Conservation (phyloP, 2,888 invertebrate species). For the Mactromeris polynyma region DNA sequence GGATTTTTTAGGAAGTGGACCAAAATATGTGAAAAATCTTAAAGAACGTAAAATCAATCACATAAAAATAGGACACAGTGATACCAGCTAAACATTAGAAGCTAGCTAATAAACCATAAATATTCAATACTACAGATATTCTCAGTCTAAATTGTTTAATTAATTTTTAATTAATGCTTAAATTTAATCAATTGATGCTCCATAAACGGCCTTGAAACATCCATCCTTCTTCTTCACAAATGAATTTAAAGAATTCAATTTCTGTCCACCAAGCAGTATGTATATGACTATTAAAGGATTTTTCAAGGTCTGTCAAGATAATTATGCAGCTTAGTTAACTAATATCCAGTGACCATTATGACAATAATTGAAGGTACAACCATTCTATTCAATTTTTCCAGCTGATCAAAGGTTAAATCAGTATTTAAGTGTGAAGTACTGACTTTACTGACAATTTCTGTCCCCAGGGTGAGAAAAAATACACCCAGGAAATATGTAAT, state of each 20-base stretch:
- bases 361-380: background rate
- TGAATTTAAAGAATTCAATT: too few relatives aligned
- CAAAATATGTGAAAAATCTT: background rate
- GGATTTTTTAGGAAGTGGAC: background rate
- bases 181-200: too few relatives aligned
- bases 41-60: background rate
- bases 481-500: slow-evolving; percentile 17
- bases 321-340: background rate
- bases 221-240: too few relatives aligned
- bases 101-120: too few relatives aligned
- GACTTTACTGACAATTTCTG: slow-evolving; percentile 20
- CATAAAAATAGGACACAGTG: too few relatives aligned
- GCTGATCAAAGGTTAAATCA: slow-evolving; percentile 8
- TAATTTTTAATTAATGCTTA: too few relatives aligned
- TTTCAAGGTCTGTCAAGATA: background rate
- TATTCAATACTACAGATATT: too few relatives aligned
- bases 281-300: background rate
- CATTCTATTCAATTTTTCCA: slow-evolving; percentile 5
- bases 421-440: background rate
- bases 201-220: too few relatives aligned
- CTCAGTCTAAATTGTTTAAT: too few relatives aligned
- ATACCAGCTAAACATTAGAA: too few relatives aligned
- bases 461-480: slow-evolving; percentile 11
- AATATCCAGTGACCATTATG: background rate
- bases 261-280: too few relatives aligned